Percentiles rank a stretch among this genome's conserved stretches.
These are phyloP conservation scores for Holacanthus passer DNA, from an alignment of 2,113 vertebrate genomes.

Conservation along the genomic window DNA sequence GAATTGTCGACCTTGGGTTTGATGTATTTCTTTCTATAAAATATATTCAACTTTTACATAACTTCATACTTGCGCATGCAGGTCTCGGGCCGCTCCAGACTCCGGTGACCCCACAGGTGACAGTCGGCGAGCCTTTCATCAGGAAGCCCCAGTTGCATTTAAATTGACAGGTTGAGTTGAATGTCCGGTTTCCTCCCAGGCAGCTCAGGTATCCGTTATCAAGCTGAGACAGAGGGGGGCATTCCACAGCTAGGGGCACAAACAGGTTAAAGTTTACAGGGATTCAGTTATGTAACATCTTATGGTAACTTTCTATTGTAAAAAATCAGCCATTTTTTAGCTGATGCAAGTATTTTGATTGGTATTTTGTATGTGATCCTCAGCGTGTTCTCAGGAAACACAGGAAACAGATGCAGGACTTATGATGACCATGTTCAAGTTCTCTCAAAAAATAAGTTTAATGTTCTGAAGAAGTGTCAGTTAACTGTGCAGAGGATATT, in stretches of 20 bases:
- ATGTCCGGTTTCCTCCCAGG: slow-evolving; percentile 22
- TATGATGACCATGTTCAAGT: background rate
- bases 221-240: slow-evolving; percentile 45
- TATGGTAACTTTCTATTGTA: background rate
- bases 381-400: slow-evolving; percentile 42
- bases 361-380: slow-evolving; percentile 1
- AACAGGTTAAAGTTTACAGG: slow-evolving; percentile 14
- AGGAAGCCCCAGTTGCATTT: slow-evolving; percentile 67
- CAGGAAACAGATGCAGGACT: slow-evolving; percentile 61
- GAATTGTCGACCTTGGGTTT: background rate
- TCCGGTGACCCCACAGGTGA: slow-evolving; percentile 61
- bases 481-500: background rate
- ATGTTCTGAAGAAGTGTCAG: background rate
- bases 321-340: background rate
- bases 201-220: slow-evolving; percentile 63
- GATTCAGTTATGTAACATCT: slow-evolving; percentile 14
- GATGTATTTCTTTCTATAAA: background rate
- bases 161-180: slow-evolving; percentile 70
- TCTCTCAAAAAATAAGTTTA: background rate
- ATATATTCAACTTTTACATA: background rate
- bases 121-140: slow-evolving; percentile 13
- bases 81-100: slow-evolving; percentile 70
- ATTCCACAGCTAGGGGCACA: slow-evolving; percentile 55
- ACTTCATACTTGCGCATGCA: slow-evolving; percentile 68
- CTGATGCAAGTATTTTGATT: slow-evolving; percentile 15